These are phyloP conservation scores for Microhierax caerulescens DNA, from an alignment of 2,797 vertebrate genomes.

Conservation along the genomic window DNA sequence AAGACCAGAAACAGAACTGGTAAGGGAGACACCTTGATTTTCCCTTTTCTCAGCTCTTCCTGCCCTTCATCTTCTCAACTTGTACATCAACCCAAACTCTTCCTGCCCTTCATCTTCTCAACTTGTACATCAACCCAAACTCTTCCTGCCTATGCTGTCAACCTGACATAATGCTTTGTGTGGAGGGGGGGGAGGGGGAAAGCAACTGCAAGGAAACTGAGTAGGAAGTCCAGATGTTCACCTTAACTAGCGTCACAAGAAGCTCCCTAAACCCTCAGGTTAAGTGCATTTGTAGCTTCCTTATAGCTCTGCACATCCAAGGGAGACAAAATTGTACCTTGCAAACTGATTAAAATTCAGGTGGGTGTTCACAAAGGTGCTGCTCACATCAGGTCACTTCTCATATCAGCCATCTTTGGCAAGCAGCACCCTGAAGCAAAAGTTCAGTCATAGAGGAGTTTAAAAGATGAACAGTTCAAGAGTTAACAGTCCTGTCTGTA, in stretches of 20 bases:
- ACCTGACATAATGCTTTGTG: neutral
- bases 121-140: neutral
- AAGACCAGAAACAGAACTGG: neutral
- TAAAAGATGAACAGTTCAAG: neutral
- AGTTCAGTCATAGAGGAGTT: neutral
- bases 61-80: neutral
- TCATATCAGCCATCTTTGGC: neutral
- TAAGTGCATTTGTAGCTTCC: neutral
- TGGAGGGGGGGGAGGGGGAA: no score
- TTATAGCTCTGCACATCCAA: neutral
- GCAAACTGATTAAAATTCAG: neutral
- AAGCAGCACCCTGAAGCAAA: neutral
- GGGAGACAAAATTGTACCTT: neutral
- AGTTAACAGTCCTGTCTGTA: neutral
- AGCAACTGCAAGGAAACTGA: neutral
- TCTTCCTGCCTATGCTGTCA: neutral
- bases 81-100: no score
- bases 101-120: neutral
- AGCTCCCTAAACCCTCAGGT: neutral
- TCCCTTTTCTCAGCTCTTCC: neutral
- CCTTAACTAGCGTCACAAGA: neutral
- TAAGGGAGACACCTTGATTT: neutral
- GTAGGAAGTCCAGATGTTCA: neutral
- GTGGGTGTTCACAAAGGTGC: neutral
- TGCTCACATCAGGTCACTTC: neutral